Base-by-base conservation (phyloP, 2,113 vertebrate genomes). In the Phodopus roborovskii region DNA sequence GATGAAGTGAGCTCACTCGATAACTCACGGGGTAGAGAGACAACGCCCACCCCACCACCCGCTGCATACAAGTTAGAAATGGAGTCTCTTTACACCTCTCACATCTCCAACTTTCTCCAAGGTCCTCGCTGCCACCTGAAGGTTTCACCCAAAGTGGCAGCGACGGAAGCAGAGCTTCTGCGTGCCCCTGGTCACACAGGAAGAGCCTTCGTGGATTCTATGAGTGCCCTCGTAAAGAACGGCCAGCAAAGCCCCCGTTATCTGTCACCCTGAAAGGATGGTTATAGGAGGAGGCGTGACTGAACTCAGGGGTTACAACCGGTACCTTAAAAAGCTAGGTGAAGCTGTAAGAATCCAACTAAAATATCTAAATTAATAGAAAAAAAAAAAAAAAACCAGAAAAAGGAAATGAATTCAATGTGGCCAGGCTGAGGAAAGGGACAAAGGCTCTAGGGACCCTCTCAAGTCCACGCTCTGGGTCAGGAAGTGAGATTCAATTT, bases 41-140 rank as follows among this genome's bases (percentile, higher is more conserved):
- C 45, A 45, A 6, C 45, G n/a, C 45, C 45, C 45, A 45, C 45
- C 45, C 45, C 45, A 45, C 45, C 53, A 10, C 12, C 12, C 3
- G 13, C 53, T 15, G 2, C 7, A 39, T 15, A 7, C 19, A 2
- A 0, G 64, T 7, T 17, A 45, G 79, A 3, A 45, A 9, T 7
- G 13, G 74, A 20, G 19, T 75, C 48, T 88, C 7, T 74, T 58
- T 42, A 45, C 8, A 30, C 24, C 17, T 10, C 19, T 58, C 7
- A 48, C 17, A n/a, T 5, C 30, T n/a, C 26, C 64, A 17, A 3
- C 45, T 62, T 78, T 60, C 50, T 56, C 28, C 24, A 24, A 2
- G 66, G 26, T 36, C 56, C 26, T 42, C 73, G 50, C 9, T 70
- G 15, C 13, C 17, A 26, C 22, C 50, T 53, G 19, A 53, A 90